Conservation (phyloP, 2,113 vertebrate genomes). For the Perognathus longimembris region DNA sequence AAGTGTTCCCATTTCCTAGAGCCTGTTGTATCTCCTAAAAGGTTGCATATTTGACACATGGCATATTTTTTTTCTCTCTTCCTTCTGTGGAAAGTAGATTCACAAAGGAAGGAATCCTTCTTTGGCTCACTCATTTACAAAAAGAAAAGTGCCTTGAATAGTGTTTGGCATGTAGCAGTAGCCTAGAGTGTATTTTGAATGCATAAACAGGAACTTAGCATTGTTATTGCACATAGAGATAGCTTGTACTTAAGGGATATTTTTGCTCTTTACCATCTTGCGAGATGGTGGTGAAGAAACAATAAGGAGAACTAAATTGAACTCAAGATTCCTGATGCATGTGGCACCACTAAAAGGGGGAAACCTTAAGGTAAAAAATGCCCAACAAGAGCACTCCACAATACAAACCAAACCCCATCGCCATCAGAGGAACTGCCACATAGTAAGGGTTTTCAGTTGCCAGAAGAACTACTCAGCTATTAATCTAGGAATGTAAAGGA, state of each 20-base stretch:
- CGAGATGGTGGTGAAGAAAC: neutral
- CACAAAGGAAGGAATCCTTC: neutral
- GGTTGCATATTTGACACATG: neutral
- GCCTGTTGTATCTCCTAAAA: neutral
- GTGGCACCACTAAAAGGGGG: neutral
- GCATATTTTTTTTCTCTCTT: neutral
- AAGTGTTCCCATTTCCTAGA: neutral
- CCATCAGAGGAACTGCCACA: neutral
- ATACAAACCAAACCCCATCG: neutral
- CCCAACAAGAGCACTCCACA: neutral
- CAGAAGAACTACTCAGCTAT: neutral
- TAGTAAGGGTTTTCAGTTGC: too few species aligned
- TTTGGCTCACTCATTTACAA: neutral
- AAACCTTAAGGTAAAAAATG: neutral
- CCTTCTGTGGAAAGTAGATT: neutral
- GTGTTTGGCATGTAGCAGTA: neutral
- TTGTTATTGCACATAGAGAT: too few species aligned
- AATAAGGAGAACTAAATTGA: neutral
- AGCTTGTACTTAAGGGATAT: neutral
- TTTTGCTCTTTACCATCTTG: neutral
- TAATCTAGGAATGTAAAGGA: neutral
- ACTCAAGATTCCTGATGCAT: neutral
- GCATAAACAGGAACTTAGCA: neutral
- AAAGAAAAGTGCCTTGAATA: neutral
- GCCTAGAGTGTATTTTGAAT: neutral